Base-by-base conservation (phyloP, 2,113 vertebrate genomes). In the Bubo scandiacus region DNA sequence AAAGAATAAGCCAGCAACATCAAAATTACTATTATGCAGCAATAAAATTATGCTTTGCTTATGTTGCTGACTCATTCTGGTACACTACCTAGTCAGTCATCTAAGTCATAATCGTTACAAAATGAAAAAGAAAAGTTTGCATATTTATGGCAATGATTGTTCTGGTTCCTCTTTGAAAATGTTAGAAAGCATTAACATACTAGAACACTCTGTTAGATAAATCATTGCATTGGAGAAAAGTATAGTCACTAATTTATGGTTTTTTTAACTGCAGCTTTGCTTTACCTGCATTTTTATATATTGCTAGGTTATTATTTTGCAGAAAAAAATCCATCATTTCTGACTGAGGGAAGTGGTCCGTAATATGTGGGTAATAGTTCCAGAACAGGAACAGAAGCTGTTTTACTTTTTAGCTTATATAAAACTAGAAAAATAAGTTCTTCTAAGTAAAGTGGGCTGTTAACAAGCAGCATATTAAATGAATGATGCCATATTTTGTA, bases 351-450 rank as follows among this genome's bases (percentile, higher is more conserved):
- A 92, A 94, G 55, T 80, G n/a, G 14, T 72, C 57, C 42, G 36
- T 38, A 81, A 30, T 51, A 43, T 27, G 5, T 90, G 17, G 20
- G 11, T 90, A 65, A 51, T 57, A 45, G 25, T 45, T 92, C 52
- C 54, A 68, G 42, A 91, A 74, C 14, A 91, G 45, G 88, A 91
- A 52, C 43, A 78, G 49, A 74, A 85, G 25, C 73, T 89, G 34
- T 52, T 94, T 95, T 34, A 40, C 55, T 65, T 77, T 78, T 78
- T 74, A 55, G 22, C 29, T 54, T 72, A n/a, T 49, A 62, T 90
- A 20, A 94, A 95, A 85, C 58, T 81, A 86, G 26, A 91, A 95
- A 79, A 96, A 30, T 49, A 38, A 19, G 27, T 84, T 97, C 40
- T 97, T 79, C 57, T 61, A 86, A 75, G 59, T 86, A 20, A 62